phyloP scores from a whole-genome alignment of 2,797 vertebrate species.

The Sebastiscus albofasciatus region DNA sequence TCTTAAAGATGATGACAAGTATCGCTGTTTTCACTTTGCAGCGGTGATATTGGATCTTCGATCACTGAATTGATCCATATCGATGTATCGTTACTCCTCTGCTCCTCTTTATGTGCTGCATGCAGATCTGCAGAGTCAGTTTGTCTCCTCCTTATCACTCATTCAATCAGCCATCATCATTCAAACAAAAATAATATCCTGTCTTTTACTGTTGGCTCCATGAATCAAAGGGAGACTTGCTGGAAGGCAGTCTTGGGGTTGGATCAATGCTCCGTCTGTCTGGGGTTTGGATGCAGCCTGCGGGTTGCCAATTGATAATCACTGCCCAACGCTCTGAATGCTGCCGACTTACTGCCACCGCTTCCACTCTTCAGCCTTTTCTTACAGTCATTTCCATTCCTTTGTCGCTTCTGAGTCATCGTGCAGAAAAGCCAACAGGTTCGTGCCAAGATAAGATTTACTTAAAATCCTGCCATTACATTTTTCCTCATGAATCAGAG shows the following conservation, averaged over 20 bases:
- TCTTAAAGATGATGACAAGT: no score
- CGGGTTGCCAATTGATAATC: slow-evolving; percentile 15
- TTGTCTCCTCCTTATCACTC: background rate
- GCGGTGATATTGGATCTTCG: no score
- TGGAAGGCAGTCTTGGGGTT: slow-evolving; percentile 5
- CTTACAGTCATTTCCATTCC: slow-evolving; percentile 41
- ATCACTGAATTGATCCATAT: no score
- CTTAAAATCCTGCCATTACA: slow-evolving; percentile 37
- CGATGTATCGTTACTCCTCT: no score
- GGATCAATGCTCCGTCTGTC: slow-evolving; percentile 2
- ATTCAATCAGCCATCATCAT: background rate
- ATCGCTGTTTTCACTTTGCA: no score
- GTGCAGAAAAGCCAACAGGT: slow-evolving; percentile 28
- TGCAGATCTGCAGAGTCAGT: background rate
- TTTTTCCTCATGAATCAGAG: slow-evolving; percentile 48
- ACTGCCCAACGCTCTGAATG: slow-evolving; percentile 12
- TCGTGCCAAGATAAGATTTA: slow-evolving; percentile 53
- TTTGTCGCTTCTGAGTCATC: slow-evolving; percentile 50
- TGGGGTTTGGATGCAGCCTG: slow-evolving; percentile 16
- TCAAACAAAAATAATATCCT: background rate
- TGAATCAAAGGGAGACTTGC: background rate
- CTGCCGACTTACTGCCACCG: slow-evolving; percentile 10
- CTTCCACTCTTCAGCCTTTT: slow-evolving; percentile 34
- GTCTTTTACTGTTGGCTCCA: background rate
- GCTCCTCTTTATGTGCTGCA: no score